Percentiles rank a stretch among this genome's conserved stretches.
phyloP scores from a whole-genome alignment of 2,797 vertebrate species.

The Sebastes elongatus region DNA sequence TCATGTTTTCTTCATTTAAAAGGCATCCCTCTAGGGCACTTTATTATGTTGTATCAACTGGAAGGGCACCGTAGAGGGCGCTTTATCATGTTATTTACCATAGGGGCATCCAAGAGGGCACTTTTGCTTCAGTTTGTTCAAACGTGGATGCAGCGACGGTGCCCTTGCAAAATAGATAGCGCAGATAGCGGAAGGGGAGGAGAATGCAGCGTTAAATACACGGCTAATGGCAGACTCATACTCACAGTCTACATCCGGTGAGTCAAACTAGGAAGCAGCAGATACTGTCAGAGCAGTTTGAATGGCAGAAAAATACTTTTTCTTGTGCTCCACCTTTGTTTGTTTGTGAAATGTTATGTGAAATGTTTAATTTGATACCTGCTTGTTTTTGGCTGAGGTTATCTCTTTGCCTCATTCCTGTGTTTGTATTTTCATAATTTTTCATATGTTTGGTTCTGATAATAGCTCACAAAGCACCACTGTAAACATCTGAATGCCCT shows the following conservation, averaged over 20 bases:
- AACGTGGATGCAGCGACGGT: neutral
- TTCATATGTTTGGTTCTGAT: neutral
- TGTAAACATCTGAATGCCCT: neutral
- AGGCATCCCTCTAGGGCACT: no score
- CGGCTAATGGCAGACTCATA: neutral
- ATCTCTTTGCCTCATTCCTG: neutral
- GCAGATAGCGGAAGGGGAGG: neutral
- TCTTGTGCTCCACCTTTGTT: neutral
- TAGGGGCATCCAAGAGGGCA: no score
- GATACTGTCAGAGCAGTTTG: neutral
- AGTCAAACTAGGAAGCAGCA: neutral
- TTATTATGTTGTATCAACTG: no score
- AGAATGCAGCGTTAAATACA: neutral
- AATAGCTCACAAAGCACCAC: neutral
- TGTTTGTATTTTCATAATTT: neutral
- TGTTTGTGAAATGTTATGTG: neutral
- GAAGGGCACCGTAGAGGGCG: no score
- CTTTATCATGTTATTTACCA: no score
- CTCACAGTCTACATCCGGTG: neutral
- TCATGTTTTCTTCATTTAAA: no score
- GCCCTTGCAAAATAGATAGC: neutral
- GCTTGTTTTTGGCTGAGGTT: neutral
- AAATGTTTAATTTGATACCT: neutral
- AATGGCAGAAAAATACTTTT: neutral
- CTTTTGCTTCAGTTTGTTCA: no score